Percentiles rank a stretch among this genome's conserved stretches.
Conservation (phyloP, 2,888 invertebrate genomes). For the Eurytoma californica region DNA sequence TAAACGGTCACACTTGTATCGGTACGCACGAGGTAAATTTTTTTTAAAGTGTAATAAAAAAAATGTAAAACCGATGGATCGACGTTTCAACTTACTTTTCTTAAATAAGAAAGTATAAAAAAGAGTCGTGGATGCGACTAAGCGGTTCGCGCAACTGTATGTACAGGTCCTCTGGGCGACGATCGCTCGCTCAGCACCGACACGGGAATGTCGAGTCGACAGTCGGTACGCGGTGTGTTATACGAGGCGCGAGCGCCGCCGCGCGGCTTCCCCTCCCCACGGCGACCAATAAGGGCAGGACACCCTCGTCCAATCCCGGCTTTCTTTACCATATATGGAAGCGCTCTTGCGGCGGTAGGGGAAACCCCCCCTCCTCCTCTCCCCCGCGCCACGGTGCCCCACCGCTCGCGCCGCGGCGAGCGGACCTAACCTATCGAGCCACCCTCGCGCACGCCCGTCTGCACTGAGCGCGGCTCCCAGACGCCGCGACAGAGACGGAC, state of each 20-base stretch:
- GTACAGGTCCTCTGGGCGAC: slow-evolving; percentile 61
- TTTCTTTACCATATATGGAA: slow-evolving; percentile 89
- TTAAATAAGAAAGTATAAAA: slow-evolving; percentile 60
- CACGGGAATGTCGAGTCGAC: slow-evolving; percentile 70
- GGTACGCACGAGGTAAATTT: background rate
- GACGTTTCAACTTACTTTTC: slow-evolving; percentile 62
- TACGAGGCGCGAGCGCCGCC: slow-evolving; percentile 66
- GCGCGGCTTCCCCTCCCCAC: slow-evolving; percentile 65
- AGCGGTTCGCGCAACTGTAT: slow-evolving; percentile 47
- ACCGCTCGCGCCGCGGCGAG: slow-evolving; percentile 1
- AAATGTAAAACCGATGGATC: background rate
- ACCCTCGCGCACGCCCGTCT: slow-evolving; percentile 32
- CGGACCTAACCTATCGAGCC: slow-evolving; percentile 46
- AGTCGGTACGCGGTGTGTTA: slow-evolving; percentile 71
- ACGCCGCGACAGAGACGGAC: slow-evolving; percentile 1
- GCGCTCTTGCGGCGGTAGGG: slow-evolving; percentile 78
- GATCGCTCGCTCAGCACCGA: slow-evolving; percentile 68
- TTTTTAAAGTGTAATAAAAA: background rate
- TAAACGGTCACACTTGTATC: slow-evolving; percentile 26
- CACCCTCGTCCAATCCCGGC: slow-evolving; percentile 80
- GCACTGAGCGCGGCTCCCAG: background rate
- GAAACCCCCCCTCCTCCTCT: slow-evolving; percentile 71
- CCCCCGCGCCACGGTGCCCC: slow-evolving; percentile 31
- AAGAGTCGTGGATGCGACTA: slow-evolving; percentile 54
- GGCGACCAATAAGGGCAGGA: slow-evolving; percentile 72